Conservation (phyloP, 2,797 vertebrate genomes). For the Acanthurus leucopareius region DNA sequence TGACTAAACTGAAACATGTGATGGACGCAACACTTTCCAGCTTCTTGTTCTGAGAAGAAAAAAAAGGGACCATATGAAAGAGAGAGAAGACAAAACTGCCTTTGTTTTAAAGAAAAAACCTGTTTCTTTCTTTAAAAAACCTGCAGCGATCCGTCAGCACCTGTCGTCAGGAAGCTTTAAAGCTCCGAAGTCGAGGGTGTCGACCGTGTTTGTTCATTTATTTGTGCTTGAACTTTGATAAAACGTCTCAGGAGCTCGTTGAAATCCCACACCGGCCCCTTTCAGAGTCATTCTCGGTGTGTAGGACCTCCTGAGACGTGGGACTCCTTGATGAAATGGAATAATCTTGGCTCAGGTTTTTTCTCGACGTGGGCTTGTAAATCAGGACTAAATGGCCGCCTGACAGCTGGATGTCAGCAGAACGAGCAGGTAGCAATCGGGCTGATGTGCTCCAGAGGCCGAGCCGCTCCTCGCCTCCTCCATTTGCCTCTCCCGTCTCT, state of each 20-base stretch:
- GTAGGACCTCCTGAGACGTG: slow-evolving; percentile 13
- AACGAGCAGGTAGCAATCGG: slow-evolving; percentile 48
- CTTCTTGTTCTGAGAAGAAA: slow-evolving; percentile 26
- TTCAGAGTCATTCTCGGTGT: slow-evolving; percentile 23
- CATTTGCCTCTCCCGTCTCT: slow-evolving; percentile 4
- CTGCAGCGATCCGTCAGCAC: not conserved
- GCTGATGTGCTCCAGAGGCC: slow-evolving; percentile 13
- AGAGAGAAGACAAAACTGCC: not conserved
- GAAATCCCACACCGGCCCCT: slow-evolving; percentile 23
- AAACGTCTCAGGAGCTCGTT: slow-evolving; percentile 23
- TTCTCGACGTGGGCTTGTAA: slow-evolving; percentile 42
- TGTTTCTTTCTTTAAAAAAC: not conserved
- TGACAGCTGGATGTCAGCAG: slow-evolving; percentile 23
- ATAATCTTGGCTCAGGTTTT: slow-evolving; percentile 46
- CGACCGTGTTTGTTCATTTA: not conserved
- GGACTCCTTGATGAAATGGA: slow-evolving; percentile 53
- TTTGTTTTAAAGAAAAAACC: too few relatives aligned
- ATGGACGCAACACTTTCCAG: slow-evolving; percentile 49
- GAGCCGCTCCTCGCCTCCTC: not conserved
- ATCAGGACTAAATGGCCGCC: slow-evolving; percentile 38
- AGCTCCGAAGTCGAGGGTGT: not conserved
- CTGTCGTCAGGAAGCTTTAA: not conserved
- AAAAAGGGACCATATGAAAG: not conserved
- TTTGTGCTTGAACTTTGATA: slow-evolving; percentile 28
- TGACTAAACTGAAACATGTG: slow-evolving; percentile 39